Evolutionary conservation across 1,140 invertebrate genomes (phyloP).

Genomic region (Drosophila suzukii): DNA sequence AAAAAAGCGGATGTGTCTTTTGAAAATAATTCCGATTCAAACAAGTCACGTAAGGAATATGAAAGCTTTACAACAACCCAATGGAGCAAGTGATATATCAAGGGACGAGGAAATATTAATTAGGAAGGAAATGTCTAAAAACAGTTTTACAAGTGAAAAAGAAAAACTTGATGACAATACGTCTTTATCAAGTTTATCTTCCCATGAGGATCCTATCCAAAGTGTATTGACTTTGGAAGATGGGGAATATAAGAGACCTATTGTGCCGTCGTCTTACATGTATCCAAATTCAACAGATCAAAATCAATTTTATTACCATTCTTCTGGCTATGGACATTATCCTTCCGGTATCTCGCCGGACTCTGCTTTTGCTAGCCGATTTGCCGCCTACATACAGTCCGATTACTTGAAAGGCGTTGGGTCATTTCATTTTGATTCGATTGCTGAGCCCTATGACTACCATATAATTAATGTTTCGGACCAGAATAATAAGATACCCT

Average conservation of each 20-base stretch:
- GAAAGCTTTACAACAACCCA: constrained; percentile 25
- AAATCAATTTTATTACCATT: no score
- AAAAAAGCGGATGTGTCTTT: constrained; percentile 72
- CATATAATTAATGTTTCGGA: constrained; percentile 37
- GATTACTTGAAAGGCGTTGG: constrained; percentile 63
- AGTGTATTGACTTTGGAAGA: no score
- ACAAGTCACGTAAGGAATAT: constrained; percentile 42
- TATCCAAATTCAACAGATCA: no score
- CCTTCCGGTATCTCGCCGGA: constrained; percentile 30
- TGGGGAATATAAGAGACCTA: no score
- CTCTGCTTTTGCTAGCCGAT: constrained; percentile 38
- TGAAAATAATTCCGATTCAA: constrained; percentile 52
- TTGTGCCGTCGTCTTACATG: no score
- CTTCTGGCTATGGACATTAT: constrained; percentile 63
- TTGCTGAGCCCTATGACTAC: constrained; percentile 54
- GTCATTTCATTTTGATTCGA: constrained; percentile 48
- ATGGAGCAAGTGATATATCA: constrained; percentile 88
- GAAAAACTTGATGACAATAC: no score
- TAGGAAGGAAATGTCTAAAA: constrained; percentile 86
- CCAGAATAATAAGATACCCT: no score
- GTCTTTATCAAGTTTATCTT: no score
- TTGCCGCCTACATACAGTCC: constrained; percentile 68
- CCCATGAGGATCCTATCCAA: no score
- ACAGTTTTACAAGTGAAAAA: no score
- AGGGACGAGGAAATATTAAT: constrained; percentile 91